Evolutionary conservation across 1,140 invertebrate genomes (phyloP).

Genomic region (Ladona fulva): DNA sequence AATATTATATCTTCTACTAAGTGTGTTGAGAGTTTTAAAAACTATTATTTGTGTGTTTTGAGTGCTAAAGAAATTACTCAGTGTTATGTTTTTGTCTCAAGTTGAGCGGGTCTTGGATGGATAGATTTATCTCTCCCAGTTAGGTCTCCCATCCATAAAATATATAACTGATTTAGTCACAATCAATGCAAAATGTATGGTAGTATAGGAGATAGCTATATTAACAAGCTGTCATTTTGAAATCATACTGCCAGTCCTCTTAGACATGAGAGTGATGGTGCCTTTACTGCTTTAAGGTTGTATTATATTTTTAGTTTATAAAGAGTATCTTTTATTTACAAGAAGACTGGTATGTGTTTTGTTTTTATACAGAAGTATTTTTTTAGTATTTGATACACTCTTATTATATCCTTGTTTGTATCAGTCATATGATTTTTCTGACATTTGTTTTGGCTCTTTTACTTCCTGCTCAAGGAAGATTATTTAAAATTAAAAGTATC

Average conservation of each 20-base stretch:
- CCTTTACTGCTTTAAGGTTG: background rate
- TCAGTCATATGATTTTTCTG: background rate
- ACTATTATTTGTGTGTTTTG: background rate
- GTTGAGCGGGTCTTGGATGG: background rate
- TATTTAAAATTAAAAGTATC: background rate
- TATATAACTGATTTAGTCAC: background rate
- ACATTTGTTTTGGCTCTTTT: background rate
- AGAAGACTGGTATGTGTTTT: constrained; percentile 3
- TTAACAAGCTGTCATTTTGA: background rate
- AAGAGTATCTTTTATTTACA: background rate
- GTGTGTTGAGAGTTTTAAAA: background rate
- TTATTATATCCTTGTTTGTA: background rate
- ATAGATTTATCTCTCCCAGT: background rate
- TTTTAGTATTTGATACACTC: background rate
- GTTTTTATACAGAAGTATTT: constrained; percentile 6
- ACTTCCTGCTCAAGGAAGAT: background rate
- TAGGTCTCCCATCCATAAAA: background rate
- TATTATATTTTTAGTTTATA: background rate
- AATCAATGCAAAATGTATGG: background rate
- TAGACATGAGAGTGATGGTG: background rate
- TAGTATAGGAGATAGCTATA: background rate
- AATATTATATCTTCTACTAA: background rate
- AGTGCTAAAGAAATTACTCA: background rate
- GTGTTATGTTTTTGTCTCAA: background rate
- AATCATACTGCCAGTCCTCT: background rate